Percentiles rank a stretch among this genome's conserved stretches.
Conservation (phyloP, 2,888 invertebrate species). For the Temnothorax rugatulus region DNA sequence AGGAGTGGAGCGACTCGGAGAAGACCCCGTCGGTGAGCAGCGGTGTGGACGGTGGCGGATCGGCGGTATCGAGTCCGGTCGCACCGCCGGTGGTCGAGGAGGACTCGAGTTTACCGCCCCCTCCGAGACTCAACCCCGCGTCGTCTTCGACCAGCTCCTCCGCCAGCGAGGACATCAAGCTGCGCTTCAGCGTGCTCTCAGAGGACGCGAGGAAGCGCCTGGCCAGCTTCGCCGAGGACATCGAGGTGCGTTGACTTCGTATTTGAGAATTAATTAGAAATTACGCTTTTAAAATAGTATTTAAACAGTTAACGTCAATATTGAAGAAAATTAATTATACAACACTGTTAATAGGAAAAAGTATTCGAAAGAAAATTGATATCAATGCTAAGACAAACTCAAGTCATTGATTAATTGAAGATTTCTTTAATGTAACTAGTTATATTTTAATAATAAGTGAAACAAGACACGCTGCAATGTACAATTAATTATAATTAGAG, state of each 20-base stretch:
- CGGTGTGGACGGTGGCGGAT: slow-evolving; percentile 84
- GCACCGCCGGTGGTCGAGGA: slow-evolving; percentile 82
- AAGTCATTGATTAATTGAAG: no score
- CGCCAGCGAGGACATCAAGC: slow-evolving; percentile 81
- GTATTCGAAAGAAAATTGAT: not conserved
- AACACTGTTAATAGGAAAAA: not conserved
- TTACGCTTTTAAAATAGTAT: not conserved
- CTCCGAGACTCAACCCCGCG: slow-evolving; percentile 77
- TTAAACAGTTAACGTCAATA: not conserved
- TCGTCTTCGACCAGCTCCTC: slow-evolving; percentile 70
- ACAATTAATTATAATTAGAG: no score
- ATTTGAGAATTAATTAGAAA: not conserved
- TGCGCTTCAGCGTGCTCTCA: slow-evolving; percentile 80
- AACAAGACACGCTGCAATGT: no score
- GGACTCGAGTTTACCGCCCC: slow-evolving; percentile 80
- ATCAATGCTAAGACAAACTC: not conserved
- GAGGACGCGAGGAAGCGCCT: slow-evolving; percentile 84
- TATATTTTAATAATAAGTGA: not conserved
- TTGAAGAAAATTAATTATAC: not conserved
- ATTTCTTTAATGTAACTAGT: not conserved
- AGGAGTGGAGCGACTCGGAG: slow-evolving; percentile 86
- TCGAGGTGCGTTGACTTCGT: slow-evolving; percentile 76
- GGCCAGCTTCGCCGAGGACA: slow-evolving; percentile 81
- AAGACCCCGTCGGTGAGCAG: slow-evolving; percentile 85
- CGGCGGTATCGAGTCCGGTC: slow-evolving; percentile 83